phyloP scores from a whole-genome alignment of 2,888 invertebrate genomes.

The Eurois occulta region DNA sequence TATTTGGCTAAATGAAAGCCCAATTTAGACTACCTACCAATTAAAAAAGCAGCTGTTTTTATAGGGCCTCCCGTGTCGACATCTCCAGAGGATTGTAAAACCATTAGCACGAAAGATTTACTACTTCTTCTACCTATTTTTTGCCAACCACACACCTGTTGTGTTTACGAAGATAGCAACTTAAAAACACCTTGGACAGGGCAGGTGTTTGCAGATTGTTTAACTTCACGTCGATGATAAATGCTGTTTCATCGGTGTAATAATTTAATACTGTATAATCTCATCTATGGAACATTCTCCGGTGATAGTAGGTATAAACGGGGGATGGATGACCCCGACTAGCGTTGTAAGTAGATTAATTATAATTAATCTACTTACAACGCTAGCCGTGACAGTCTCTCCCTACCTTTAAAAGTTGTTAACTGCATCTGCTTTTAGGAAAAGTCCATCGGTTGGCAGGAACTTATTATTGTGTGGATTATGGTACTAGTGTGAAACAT shows the following conservation, averaged over 20 bases:
- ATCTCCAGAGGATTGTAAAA: constrained; percentile 22
- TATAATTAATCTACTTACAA: constrained; percentile 13
- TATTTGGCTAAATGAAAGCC: background rate
- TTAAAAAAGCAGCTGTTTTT: constrained; percentile 8
- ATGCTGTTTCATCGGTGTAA: constrained; percentile 21
- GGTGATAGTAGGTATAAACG: background rate
- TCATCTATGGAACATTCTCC: background rate
- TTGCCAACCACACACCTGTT: constrained; percentile 41
- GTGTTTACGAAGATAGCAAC: constrained; percentile 19
- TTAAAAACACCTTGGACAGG: constrained; percentile 36
- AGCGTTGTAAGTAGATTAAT: constrained; percentile 9
- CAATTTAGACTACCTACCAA: background rate
- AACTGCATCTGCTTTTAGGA: constrained; percentile 20
- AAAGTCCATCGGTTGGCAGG: background rate
- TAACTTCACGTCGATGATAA: background rate
- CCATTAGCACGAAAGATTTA: constrained; percentile 30
- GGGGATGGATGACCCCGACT: background rate
- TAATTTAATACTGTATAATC: constrained; percentile 7
- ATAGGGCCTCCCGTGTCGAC: background rate
- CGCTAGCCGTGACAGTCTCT: background rate
- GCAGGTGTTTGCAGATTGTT: constrained; percentile 46
- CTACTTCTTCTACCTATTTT: constrained; percentile 31
- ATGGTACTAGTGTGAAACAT: background rate
- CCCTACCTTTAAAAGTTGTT: background rate
- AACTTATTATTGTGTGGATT: background rate